Evolutionary conservation across 2,888 invertebrate genomes (phyloP).

Genomic region (Brachycybe producta): DNA sequence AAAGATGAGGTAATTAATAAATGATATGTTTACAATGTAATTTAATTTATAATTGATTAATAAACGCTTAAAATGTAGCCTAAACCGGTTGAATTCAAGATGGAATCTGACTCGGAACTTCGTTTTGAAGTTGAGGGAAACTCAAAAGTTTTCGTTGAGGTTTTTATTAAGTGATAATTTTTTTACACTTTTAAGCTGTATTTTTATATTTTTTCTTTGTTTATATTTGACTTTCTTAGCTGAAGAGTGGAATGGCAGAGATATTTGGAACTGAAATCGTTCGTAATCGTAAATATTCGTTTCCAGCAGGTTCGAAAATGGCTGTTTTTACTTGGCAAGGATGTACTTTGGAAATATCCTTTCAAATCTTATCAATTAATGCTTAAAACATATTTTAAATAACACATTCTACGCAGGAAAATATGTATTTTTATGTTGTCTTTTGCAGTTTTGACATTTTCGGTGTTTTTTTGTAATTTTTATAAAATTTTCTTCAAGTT

Average conservation of each 20-base stretch:
- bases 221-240: conserved; percentile 39
- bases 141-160: conserved; percentile 66
- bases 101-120: conserved; percentile 78
- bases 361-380: conserved; percentile 3
- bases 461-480: neutral
- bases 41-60: neutral
- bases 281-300: conserved; percentile 80
- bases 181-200: conserved; percentile 1
- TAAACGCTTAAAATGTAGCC: neutral
- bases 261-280: conserved; percentile 93
- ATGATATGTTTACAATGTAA: neutral
- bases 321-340: conserved; percentile 96
- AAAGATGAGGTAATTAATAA: conserved; percentile 4
- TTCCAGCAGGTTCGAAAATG: conserved; percentile 78
- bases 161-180: conserved; percentile 28
- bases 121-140: conserved; percentile 86
- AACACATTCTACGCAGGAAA: neutral
- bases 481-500: neutral
- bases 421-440: neutral
- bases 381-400: neutral
- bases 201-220: conserved; percentile 2
- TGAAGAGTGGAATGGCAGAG: conserved; percentile 83
- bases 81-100: conserved; percentile 50
- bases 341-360: conserved; percentile 55
- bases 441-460: neutral